Evolutionary conservation across 1,140 invertebrate species (phyloP).

Genomic region (Drosophila takahashii): DNA sequence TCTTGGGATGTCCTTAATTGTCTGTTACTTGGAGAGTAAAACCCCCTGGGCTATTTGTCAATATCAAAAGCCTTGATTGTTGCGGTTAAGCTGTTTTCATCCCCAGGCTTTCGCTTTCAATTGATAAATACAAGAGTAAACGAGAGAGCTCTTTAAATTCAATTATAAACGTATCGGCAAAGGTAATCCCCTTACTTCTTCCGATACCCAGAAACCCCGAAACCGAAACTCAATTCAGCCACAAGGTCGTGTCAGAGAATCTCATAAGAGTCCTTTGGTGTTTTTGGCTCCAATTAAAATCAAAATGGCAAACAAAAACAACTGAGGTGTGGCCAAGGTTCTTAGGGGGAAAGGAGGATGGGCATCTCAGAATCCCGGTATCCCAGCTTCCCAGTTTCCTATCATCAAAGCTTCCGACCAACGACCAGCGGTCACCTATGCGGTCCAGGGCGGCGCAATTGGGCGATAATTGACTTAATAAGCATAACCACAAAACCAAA

Average conservation of each 20-base stretch:
- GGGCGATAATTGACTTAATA: conserved; percentile 82
- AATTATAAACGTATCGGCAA: conserved; percentile 30
- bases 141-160: conserved; percentile 42
- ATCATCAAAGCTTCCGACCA: conserved; percentile 20
- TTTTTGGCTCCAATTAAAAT: conserved; percentile 69
- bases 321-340: conserved; percentile 11
- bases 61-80: conserved; percentile 21
- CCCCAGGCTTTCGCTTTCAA: conserved; percentile 7
- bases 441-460: conserved; percentile 54
- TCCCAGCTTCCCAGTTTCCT: not conserved
- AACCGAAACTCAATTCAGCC: not conserved
- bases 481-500: conserved; percentile 77
- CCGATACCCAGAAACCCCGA: too few relatives aligned
- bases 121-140: conserved; percentile 13
- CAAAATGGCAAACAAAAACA: conserved; percentile 72
- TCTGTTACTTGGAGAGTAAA: too few relatives aligned
- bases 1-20: too few relatives aligned
- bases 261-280: conserved; percentile 30
- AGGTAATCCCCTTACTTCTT: not conserved
- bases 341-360: not conserved
- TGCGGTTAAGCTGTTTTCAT: conserved; percentile 29
- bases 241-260: conserved; percentile 15
- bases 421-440: conserved; percentile 37
- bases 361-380: too few relatives aligned
- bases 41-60: conserved; percentile 9